Evolutionary conservation across 2,888 invertebrate species (phyloP), one percentile per base, ranked within the genome.

Genomic region (Cantharis flavilabris): DNA sequence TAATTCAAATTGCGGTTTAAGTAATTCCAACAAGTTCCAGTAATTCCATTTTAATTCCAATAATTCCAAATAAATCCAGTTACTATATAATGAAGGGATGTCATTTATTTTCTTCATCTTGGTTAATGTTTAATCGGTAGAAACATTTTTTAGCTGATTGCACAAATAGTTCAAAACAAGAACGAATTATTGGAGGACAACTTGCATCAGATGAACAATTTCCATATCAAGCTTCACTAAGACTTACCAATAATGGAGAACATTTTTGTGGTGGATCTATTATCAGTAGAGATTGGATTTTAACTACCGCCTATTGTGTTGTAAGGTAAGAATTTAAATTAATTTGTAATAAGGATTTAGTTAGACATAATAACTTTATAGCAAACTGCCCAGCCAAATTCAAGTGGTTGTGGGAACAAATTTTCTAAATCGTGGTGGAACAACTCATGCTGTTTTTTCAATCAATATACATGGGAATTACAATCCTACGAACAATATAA

Each of bases 281-380:
- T 72, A 84, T 90, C 62, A 89, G 84, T 75, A 62, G 74, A 1
- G 79, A 80, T n/a, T 85, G 86, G 74, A 83, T 90, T 10, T 80
- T 90, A 14, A 90, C 90, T 0, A 90, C 90, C 11, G 90, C 90
- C 3, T 90, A 90, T 83, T 90, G 90, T 79, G 80, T 90, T 1
- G 77, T 78, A 3, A 85, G 87, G 90, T 90, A 87, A 80, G 18
- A 23, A 9, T 13, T 62, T 49, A n/a, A 5, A 3, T 49, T 7
- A 49, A n/a, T 5, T n/a, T 49, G 3, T 14, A 62, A n/a, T 16
- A 10, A 23, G 2, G 23, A n/a, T 49, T 13, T 13, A 16, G 10
- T 20, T 30, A 7, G 9, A 26, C 26, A 7, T 26, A 23, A 4
- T 26, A 1, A 16, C 13, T 33, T 73, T 62, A 9, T 13, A 69